Percentiles rank a stretch among this genome's conserved stretches.
These are phyloP conservation scores for Pseudoips prasinana DNA, from an alignment of 2,888 invertebrate species.

Conservation along the genomic window DNA sequence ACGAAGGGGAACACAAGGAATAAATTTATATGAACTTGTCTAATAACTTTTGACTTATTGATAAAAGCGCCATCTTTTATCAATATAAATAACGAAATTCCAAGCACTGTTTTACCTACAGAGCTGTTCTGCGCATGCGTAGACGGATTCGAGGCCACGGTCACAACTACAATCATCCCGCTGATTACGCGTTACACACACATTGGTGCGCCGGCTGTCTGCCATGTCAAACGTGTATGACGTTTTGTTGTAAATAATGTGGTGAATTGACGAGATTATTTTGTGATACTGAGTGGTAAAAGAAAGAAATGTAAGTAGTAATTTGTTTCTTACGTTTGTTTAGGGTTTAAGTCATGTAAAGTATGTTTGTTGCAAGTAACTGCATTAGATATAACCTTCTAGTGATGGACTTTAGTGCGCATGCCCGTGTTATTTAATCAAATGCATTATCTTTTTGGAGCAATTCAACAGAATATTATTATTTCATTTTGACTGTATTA, in stretches of 20 bases:
- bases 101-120: conserved; percentile 52
- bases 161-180: conserved; percentile 51
- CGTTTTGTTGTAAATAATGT: conserved; percentile 53
- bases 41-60: no score
- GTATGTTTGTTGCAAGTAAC: conserved; percentile 10
- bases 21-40: no score
- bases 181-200: conserved; percentile 44
- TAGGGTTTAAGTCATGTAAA: not conserved
- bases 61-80: conserved; percentile 51
- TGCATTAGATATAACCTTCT: conserved; percentile 33
- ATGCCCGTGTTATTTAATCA: conserved; percentile 26
- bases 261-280: conserved; percentile 39
- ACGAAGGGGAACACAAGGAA: no score
- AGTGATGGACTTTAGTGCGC: conserved; percentile 30
- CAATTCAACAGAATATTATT: no score
- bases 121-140: conserved; percentile 60
- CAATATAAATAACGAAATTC: conserved; percentile 6
- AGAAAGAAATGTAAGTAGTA: conserved; percentile 51
- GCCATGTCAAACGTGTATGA: conserved; percentile 57
- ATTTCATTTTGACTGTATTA: no score
- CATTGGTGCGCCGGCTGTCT: conserved; percentile 44
- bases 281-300: conserved; percentile 40
- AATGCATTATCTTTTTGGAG: no score
- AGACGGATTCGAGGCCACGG: conserved; percentile 61
- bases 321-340: conserved; percentile 12